These are phyloP conservation scores for Chrysaora quinquecirrha DNA, from an alignment of 30 jellyfish, hydroid and myxozoan species.

Conservation along the genomic window DNA sequence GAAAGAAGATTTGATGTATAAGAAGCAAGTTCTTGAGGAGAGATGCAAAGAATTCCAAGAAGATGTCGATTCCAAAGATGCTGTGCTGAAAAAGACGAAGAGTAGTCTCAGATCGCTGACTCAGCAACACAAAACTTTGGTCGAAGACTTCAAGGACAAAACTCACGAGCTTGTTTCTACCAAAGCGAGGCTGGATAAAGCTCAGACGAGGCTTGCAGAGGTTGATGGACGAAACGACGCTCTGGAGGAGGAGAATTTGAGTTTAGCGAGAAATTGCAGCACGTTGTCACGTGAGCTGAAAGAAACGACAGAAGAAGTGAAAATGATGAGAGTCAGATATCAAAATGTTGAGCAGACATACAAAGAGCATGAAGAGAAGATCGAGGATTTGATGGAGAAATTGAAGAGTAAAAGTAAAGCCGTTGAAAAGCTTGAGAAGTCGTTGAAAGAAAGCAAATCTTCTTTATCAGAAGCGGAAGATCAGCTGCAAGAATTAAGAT, in stretches of 20 bases:
- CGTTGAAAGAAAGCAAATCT: neutral
- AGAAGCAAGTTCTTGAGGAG: neutral
- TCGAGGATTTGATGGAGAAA: neutral
- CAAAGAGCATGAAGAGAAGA: constrained; percentile 26
- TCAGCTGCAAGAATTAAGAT: neutral
- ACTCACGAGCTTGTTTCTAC: constrained; percentile 3
- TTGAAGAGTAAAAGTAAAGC: neutral
- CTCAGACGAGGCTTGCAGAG: constrained; percentile 22
- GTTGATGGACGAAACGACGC: constrained; percentile 1
- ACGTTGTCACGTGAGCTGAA: constrained; percentile 19
- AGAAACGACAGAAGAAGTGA: constrained; percentile 15
- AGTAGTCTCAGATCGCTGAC: constrained; percentile 18
- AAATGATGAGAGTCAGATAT: constrained; percentile 28
- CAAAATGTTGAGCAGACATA: constrained; percentile 19
- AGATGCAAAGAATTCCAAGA: constrained; percentile 14
- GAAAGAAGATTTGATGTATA: neutral
- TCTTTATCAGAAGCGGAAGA: neutral
- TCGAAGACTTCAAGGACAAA: constrained; percentile 22
- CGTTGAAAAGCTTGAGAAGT: neutral
- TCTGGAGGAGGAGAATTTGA: constrained; percentile 9
- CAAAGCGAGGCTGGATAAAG: constrained; percentile 9
- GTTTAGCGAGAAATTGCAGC: neutral
- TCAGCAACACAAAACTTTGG: neutral
- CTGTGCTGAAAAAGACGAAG: constrained; percentile 1
- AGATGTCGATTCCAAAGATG: constrained; percentile 2